phyloP scores from a whole-genome alignment of 2,888 invertebrate species.

The Patella caerulea region DNA sequence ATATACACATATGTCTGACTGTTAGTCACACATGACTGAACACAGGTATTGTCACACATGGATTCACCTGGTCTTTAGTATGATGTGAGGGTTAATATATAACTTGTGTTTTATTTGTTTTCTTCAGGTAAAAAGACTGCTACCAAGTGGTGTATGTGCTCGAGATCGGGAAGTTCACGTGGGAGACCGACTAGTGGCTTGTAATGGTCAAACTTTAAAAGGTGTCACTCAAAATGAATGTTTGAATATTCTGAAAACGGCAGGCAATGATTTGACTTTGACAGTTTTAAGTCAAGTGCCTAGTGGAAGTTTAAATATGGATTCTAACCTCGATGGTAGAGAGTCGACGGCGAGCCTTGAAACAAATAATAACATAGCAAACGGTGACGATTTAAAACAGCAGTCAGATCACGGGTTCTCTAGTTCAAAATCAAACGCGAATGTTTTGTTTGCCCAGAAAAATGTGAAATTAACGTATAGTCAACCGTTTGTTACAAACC shows the following conservation, averaged over 20 bases:
- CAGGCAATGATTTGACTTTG: conserved; percentile 84
- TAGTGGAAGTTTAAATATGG: conserved; percentile 32
- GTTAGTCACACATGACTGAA: too few species aligned
- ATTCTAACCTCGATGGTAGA: background rate
- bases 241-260: conserved; percentile 87
- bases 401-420: background rate
- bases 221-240: conserved; percentile 90
- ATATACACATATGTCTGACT: too few species aligned
- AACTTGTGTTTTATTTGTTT: too few species aligned
- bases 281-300: conserved; percentile 76
- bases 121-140: conserved; percentile 60
- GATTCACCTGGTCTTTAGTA: too few species aligned
- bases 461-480: conserved; percentile 42
- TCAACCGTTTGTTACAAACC: conserved; percentile 28
- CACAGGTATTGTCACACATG: too few species aligned
- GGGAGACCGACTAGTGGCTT: conserved; percentile 91
- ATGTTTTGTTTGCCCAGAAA: conserved; percentile 42
- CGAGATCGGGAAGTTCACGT: conserved; percentile 86
- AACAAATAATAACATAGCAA: background rate
- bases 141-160: conserved; percentile 61
- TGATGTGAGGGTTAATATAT: too few species aligned
- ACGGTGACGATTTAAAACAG: background rate
- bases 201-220: conserved; percentile 83
- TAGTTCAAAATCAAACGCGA: conserved; percentile 21
- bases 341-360: background rate